phyloP scores from a whole-genome alignment of 2,888 invertebrate species.

The Scrobipalpa costella region DNA sequence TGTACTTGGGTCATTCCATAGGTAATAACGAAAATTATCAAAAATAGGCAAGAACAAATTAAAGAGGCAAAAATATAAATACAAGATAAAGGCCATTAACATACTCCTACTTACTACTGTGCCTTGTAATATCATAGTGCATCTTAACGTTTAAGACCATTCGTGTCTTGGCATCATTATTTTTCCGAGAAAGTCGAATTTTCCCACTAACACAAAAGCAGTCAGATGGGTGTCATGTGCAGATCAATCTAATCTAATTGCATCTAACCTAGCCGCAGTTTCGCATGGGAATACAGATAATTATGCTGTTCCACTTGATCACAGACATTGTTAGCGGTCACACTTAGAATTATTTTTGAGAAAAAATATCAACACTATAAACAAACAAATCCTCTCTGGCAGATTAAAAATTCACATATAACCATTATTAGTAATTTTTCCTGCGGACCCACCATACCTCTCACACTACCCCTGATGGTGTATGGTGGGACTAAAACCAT shows the following conservation, averaged over 20 bases:
- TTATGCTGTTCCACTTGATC: conserved; percentile 40
- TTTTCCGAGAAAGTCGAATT: conserved; percentile 17
- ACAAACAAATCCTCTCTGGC: too few species aligned
- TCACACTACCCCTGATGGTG: too few species aligned
- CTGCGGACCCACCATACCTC: too few species aligned
- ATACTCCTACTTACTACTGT: not conserved
- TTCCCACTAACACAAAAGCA: conserved; percentile 10
- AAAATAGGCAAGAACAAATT: too few species aligned
- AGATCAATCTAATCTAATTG: conserved; percentile 14
- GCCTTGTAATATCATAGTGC: conserved; percentile 15
- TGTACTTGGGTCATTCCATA: too few species aligned
- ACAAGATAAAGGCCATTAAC: not conserved
- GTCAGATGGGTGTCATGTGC: not conserved
- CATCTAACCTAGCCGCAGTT: conserved; percentile 17
- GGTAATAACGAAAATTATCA: too few species aligned
- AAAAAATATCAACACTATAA: too few species aligned
- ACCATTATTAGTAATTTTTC: too few species aligned
- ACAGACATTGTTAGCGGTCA: conserved; percentile 34
- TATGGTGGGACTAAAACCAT: too few species aligned
- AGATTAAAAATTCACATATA: too few species aligned
- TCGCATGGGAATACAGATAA: conserved; percentile 26
- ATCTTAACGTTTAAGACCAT: not conserved
- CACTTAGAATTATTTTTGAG: too few species aligned
- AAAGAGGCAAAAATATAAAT: too few species aligned
- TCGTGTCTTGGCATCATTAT: conserved; percentile 4